Evolutionary conservation across 2,888 invertebrate species (phyloP).

Genomic region (Molanna angustata): DNA sequence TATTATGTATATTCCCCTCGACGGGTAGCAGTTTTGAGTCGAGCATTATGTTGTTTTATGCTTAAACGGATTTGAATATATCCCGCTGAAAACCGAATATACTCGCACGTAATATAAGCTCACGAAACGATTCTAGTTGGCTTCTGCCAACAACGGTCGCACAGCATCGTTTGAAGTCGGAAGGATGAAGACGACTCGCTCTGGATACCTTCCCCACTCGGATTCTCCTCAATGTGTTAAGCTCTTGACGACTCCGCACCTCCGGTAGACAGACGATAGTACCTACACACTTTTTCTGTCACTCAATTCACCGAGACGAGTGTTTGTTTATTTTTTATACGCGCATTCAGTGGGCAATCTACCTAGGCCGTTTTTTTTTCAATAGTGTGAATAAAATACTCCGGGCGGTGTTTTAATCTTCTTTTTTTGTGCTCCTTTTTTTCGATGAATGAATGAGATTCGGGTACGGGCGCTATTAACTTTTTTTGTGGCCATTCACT

Average conservation of each 20-base stretch:
- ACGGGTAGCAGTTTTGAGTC: constrained; percentile 45
- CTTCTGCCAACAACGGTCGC: no score
- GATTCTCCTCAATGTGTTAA: constrained; percentile 6
- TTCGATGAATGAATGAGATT: constrained; percentile 20
- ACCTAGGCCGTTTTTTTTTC: constrained; percentile 20
- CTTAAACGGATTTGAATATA: constrained; percentile 36
- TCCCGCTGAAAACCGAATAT: no score
- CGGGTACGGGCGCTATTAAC: constrained; percentile 27
- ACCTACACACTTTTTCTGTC: constrained; percentile 10
- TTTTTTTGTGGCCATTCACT: constrained; percentile 27
- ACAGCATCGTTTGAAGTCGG: not conserved
- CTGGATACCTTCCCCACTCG: constrained; percentile 7
- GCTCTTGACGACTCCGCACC: constrained; percentile 13
- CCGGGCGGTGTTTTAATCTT: constrained; percentile 26
- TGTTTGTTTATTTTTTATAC: constrained; percentile 26
- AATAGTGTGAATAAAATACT: constrained; percentile 24
- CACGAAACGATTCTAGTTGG: no score
- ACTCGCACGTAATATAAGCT: no score
- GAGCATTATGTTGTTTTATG: constrained; percentile 57
- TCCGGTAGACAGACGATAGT: no score
- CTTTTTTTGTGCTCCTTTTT: constrained; percentile 25
- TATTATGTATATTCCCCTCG: constrained; percentile 21
- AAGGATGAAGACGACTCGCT: not conserved
- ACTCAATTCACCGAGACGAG: constrained; percentile 16
- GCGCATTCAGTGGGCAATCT: constrained; percentile 14